These are phyloP conservation scores for Podarcis raffonei DNA, from an alignment of 2,113 vertebrate genomes.

Conservation along the genomic window DNA sequence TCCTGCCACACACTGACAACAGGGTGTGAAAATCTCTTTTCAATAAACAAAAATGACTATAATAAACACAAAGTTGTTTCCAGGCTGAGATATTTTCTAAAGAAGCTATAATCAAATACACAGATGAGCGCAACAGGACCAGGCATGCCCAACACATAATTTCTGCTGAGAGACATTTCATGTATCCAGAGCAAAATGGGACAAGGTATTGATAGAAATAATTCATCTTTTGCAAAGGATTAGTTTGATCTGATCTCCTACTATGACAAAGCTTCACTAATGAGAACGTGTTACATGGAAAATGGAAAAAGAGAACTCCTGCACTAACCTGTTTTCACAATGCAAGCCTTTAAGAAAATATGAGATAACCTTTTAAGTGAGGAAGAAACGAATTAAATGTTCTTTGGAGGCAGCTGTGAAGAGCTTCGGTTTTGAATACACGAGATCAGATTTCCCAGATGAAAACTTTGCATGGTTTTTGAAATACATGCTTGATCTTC, in stretches of 20 bases:
- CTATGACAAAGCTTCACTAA: not conserved
- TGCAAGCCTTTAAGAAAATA: not conserved
- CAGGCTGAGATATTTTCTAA: not conserved
- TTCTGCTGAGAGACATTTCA: constrained; percentile 1
- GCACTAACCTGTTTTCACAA: not conserved
- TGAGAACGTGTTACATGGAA: not conserved
- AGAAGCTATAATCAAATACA: not conserved
- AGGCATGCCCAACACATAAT: not conserved
- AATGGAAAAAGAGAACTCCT: not conserved
- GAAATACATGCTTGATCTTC: no score
- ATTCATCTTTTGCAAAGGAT: not conserved
- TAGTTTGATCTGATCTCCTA: not conserved
- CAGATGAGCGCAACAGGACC: not conserved
- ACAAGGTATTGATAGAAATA: not conserved
- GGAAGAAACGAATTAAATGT: not conserved
- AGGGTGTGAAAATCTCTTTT: not conserved
- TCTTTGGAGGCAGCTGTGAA: not conserved
- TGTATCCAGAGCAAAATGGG: not conserved
- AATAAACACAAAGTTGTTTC: not conserved
- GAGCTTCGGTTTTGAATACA: not conserved
- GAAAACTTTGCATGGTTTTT: not conserved
- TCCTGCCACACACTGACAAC: not conserved
- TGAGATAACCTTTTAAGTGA: not conserved
- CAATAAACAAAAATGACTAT: not conserved
- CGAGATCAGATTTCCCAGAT: not conserved